Percentiles rank a stretch among this genome's conserved stretches.
Conservation (phyloP, 1,140 invertebrate species). For the Leptoteleia sp. region DNA sequence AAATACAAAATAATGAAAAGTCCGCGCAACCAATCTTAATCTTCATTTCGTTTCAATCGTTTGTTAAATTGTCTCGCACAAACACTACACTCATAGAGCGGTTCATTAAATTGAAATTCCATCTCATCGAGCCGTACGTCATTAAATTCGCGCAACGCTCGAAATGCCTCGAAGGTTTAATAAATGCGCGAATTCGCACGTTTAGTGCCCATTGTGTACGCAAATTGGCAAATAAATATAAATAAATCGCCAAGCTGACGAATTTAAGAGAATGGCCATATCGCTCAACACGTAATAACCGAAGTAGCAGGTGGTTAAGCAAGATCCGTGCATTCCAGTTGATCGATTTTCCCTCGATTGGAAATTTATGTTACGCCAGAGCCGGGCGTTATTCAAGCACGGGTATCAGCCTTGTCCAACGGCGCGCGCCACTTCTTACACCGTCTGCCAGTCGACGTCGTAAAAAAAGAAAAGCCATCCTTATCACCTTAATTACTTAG, state of each 20-base stretch:
- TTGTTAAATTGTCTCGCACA: slow-evolving; percentile 5
- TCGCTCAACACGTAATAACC: slow-evolving; percentile 33
- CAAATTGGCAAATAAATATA: slow-evolving; percentile 56
- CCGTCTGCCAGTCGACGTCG: slow-evolving; percentile 32
- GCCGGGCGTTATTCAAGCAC: slow-evolving; percentile 46
- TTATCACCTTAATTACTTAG: slow-evolving; percentile 59
- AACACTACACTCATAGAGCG: no score
- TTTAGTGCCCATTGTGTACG: slow-evolving; percentile 56
- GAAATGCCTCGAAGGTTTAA: slow-evolving; percentile 5
- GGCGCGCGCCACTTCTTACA: slow-evolving; percentile 31
- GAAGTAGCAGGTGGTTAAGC: slow-evolving; percentile 56
- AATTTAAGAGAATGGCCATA: slow-evolving; percentile 48
- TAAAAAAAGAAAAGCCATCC: slow-evolving; percentile 39
- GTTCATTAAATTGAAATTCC: slow-evolving; percentile 33
- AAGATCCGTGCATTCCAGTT: slow-evolving; percentile 56
- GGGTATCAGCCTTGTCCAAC: slow-evolving; percentile 28
- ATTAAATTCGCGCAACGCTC: slow-evolving; percentile 28
- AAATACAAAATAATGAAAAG: slow-evolving; percentile 30
- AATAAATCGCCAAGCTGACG: slow-evolving; percentile 25
- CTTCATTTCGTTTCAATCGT: slow-evolving; percentile 37
- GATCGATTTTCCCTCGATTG: slow-evolving; percentile 57
- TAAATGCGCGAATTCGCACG: slow-evolving; percentile 53
- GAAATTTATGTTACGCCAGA: slow-evolving; percentile 59
- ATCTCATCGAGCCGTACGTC: neutral
- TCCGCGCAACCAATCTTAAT: slow-evolving; percentile 28